Evolutionary conservation across 2,113 vertebrate species (phyloP).

Genomic region (Cyphomyrus plagiostoma): DNA sequence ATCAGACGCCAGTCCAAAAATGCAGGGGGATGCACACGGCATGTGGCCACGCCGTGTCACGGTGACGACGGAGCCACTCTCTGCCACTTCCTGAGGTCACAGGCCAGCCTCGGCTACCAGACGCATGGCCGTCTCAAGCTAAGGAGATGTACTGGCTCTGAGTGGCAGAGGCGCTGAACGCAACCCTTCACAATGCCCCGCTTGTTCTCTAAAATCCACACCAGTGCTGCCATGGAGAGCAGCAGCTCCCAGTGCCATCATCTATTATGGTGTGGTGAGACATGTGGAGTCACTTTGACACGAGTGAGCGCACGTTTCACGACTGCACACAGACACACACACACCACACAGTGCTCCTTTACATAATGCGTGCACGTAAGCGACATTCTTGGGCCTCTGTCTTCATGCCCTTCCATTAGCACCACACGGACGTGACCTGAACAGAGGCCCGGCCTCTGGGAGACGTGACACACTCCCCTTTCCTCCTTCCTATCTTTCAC

Average conservation of each 20-base stretch:
- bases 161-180: slow-evolving; percentile 23
- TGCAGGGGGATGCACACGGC: not conserved
- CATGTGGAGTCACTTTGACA: slow-evolving; percentile 49
- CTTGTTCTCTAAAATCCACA: slow-evolving; percentile 25
- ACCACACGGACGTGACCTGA: slow-evolving; percentile 58
- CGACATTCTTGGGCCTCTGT: not conserved
- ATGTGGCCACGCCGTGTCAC: not conserved
- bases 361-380: not conserved
- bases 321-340: not conserved
- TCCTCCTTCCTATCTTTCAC: slow-evolving; percentile 75
- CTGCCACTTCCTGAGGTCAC: not conserved
- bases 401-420: slow-evolving; percentile 56
- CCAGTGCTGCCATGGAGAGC: slow-evolving; percentile 28
- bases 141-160: slow-evolving; percentile 25
- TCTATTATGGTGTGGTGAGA: slow-evolving; percentile 56
- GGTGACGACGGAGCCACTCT: not conserved
- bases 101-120: not conserved
- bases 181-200: slow-evolving; percentile 14
- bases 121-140: slow-evolving; percentile 16
- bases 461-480: slow-evolving; percentile 64
- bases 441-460: slow-evolving; percentile 53
- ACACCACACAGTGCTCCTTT: not conserved
- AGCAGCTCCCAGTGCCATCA: slow-evolving; percentile 26
- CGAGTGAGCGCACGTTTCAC: slow-evolving; percentile 32
- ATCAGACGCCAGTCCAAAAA: not conserved